Base-by-base conservation (phyloP, 1,140 invertebrate genomes). In the Drosophila ercepeae region DNA sequence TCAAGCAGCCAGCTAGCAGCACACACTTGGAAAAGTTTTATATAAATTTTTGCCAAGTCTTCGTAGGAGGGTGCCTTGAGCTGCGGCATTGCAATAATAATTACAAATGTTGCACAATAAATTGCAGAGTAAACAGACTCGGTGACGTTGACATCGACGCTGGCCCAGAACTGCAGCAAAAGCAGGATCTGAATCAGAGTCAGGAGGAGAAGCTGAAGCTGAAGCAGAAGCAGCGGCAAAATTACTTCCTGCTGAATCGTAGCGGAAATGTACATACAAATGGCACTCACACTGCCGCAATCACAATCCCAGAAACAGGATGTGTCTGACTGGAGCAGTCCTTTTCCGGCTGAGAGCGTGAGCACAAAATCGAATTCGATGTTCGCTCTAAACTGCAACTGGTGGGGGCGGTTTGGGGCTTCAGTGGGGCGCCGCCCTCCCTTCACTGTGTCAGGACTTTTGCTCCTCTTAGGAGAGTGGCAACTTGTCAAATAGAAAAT, bases 21-120 rank as follows among this genome's bases (percentile, higher is more conserved):
- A 71, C 75, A 82, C 63, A 82, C 78, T 82, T 78, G 78, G 27
- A 54, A 36, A 74, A 32, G 21, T 65, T 53, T 36, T 60, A 52
- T 52, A 41, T 25, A 64, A 29, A 74, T 44, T 64, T 65, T 65
- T 51, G 41, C 59, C 69, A 23, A 46, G 71, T 49, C 70, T 67
- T 65, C 13, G n/a, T n/a, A n/a, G 49, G 34, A 16, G 32, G 50
- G 42, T 46, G 58, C 41, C 48, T 45, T 52, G 61, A 36, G 61
- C 39, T 64, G 77, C 64, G 73, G 64, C 77, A 81, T 82, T 82
- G 82, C 83, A 88, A 88, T 86, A 89, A 89, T 89, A 89, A 89
- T 89, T 89, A 89, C 70, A 89, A 89, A 89, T 89, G 86, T 86
- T 89, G 79, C 86, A 89, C 86, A 86, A 89, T 88, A 86, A 86